Evolutionary conservation across 2,797 vertebrate species (phyloP).

Genomic region (Tragopan temminckii): DNA sequence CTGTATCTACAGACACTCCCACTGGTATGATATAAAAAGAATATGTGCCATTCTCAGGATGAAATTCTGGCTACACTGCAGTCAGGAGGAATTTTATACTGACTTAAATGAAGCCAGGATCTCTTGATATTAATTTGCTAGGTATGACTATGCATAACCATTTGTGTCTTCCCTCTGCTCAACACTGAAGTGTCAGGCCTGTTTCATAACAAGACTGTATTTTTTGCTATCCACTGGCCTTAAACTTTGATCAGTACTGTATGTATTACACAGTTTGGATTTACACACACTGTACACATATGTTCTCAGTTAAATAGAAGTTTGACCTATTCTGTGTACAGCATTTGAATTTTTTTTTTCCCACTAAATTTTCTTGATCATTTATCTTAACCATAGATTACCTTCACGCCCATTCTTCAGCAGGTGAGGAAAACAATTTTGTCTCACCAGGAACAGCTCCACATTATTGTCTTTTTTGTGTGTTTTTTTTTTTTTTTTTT

Average conservation of each 20-base stretch:
- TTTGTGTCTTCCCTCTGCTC: slow-evolving; percentile 45
- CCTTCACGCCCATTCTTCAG: neutral
- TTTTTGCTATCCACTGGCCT: slow-evolving; percentile 31
- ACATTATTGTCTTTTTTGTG: neutral
- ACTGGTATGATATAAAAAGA: slow-evolving; percentile 74
- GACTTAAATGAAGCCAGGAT: slow-evolving; percentile 31
- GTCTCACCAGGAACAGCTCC: slow-evolving; percentile 43
- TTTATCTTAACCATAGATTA: neutral
- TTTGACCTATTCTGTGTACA: slow-evolving; percentile 4
- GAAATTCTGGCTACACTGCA: slow-evolving; percentile 49
- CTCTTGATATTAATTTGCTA: slow-evolving; percentile 39
- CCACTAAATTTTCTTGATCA: neutral
- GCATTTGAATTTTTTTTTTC: neutral
- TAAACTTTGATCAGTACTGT: neutral
- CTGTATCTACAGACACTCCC: slow-evolving; percentile 58
- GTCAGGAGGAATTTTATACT: slow-evolving; percentile 25
- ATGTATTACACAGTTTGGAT: slow-evolving; percentile 12
- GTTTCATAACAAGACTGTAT: neutral
- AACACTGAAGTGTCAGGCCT: neutral
- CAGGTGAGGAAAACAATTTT: neutral
- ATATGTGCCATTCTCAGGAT: slow-evolving; percentile 34
- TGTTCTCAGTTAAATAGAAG: neutral
- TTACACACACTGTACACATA: neutral
- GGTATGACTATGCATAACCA: neutral
- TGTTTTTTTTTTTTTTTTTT: neutral